Evolutionary conservation across 1,140 invertebrate species (phyloP), one percentile per base, ranked within the genome.

Genomic region (Augochlora pura): DNA sequence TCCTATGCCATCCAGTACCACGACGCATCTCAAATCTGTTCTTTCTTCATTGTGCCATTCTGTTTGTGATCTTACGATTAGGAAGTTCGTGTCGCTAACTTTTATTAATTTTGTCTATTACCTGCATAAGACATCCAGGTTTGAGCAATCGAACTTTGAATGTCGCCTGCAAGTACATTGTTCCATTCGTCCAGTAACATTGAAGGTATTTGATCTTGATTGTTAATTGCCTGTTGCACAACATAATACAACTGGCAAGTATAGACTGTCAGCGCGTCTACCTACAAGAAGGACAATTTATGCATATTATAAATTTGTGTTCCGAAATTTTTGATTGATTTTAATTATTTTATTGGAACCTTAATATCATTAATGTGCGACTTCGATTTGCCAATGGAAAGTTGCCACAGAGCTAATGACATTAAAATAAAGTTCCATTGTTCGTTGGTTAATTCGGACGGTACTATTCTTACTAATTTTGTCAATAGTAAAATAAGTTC

Each of bases 401-500:
- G 81, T 60, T 94, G 93, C 96, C 96, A 96, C 4, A 94, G 94
- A 14, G 94, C 93, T 2, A 95, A 85, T n/a, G 94, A 94, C 84
- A 96, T 94, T 16, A 96, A 91, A 64, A 95, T 93, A 72, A 94
- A 94, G 90, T 96, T 96, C 96, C 96, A 96, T 57, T 95, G 93
- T 67, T 90, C 89, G 14, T 88, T 83, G 21, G 86, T 91, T 27
- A 95, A 83, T 77, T 91, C 88, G 27, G 88, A 84, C 0, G 94
- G 93, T 80, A 89, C 82, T 74, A 79, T 87, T 46, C 70, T 85
- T 3, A 92, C 77, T 32, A 92, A 83, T 81, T 86, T 78, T 7
- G 90, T 88, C 25, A 93, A 83, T 23, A 93, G 87, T 71, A 90
- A 86, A 52, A 94, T 90, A 39, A 93, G 76, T 89, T 94, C 91